Percentiles rank a stretch among this genome's conserved stretches.
Conservation (phyloP, 2,888 invertebrate genomes). For the Odontomyia ornata region DNA sequence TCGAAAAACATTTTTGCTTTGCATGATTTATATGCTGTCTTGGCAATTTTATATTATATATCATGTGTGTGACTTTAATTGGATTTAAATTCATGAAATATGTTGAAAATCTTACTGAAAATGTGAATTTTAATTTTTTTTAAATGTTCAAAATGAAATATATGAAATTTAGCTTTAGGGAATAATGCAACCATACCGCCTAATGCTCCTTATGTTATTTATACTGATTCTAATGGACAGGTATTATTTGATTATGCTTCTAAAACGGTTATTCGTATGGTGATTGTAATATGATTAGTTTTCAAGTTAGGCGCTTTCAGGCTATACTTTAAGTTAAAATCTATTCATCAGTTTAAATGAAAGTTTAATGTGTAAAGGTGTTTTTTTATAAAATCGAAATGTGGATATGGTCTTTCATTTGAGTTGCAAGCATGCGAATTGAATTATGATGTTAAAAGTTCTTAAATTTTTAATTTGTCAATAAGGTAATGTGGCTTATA, state of each 20-base stretch:
- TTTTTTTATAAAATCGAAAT: too few species aligned
- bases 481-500: too few species aligned
- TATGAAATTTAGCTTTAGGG: conserved; percentile 14
- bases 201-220: conserved; percentile 93
- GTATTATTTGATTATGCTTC: conserved; percentile 65
- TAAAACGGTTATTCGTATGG: not conserved
- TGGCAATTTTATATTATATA: not conserved
- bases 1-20: conserved; percentile 2
- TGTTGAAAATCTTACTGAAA: too few species aligned
- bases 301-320: not conserved
- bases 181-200: conserved; percentile 72
- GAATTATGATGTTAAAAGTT: too few species aligned
- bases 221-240: conserved; percentile 96
- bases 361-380: too few species aligned
- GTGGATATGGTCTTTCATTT: too few species aligned
- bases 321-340: too few species aligned
- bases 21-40: not conserved
- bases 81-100: not conserved
- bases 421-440: too few species aligned
- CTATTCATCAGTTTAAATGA: too few species aligned
- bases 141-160: not conserved
- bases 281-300: not conserved
- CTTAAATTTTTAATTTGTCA: too few species aligned
- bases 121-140: not conserved
- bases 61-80: not conserved